Evolutionary conservation across 2,797 vertebrate genomes (phyloP).

Genomic region (Anas capensis): DNA sequence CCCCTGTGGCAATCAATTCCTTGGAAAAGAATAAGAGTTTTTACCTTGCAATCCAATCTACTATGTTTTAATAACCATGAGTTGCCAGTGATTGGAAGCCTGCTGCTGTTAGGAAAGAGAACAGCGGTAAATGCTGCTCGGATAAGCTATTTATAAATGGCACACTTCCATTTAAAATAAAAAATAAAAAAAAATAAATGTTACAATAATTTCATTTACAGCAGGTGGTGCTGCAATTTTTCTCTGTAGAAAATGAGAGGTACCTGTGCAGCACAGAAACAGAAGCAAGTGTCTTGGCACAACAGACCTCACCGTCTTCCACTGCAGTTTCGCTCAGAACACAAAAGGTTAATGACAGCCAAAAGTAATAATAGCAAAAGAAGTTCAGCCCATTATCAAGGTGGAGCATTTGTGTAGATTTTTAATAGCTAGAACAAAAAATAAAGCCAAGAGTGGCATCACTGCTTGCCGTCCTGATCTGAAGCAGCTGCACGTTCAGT

Average conservation of each 20-base stretch:
- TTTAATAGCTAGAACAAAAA: not conserved
- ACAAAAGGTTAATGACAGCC: not conserved
- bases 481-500: not conserved
- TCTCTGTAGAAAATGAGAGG: not conserved
- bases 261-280: not conserved
- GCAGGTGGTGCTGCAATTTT: conserved; percentile 52
- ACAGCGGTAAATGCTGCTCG: not conserved
- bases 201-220: conserved; percentile 21
- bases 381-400: not conserved
- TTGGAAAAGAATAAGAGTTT: not conserved
- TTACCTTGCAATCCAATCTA: not conserved
- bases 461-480: not conserved
- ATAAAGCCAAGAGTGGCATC: not conserved
- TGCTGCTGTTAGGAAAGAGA: conserved; percentile 19
- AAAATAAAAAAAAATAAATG: not conserved
- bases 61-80: not conserved
- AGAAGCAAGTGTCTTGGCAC: not conserved
- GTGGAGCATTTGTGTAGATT: not conserved
- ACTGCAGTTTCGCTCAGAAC: not conserved
- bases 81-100: not conserved
- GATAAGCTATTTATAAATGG: not conserved
- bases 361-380: not conserved
- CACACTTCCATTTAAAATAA: conserved; percentile 14
- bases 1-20: not conserved
- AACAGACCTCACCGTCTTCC: not conserved